Evolutionary conservation across 2,113 vertebrate species (phyloP).

Genomic region (Ascaphus truei): DNA sequence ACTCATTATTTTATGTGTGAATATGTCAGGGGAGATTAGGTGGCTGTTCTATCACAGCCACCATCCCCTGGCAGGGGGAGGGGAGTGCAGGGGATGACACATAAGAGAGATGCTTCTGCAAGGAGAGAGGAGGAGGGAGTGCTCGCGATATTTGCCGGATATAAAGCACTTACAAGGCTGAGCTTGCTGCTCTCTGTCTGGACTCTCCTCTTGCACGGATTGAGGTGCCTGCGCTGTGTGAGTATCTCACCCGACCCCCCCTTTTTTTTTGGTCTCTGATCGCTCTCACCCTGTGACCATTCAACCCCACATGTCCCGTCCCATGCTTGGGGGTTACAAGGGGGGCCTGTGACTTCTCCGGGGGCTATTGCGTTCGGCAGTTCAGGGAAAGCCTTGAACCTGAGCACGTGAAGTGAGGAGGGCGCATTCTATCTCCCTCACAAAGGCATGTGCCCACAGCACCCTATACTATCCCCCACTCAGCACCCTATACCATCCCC

Average conservation of each 20-base stretch:
- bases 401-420: too few species aligned
- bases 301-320: not conserved
- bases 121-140: not conserved
- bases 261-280: too few species aligned
- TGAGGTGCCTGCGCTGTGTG: not conserved
- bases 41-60: too few species aligned
- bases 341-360: not conserved
- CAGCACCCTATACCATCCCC: too few species aligned
- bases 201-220: not conserved
- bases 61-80: not conserved
- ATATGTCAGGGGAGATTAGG: too few species aligned
- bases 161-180: not conserved
- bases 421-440: too few species aligned
- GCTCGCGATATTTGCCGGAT: not conserved
- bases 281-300: not conserved
- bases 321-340: not conserved
- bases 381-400: too few species aligned
- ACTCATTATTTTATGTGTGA: too few species aligned
- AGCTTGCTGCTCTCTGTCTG: too few species aligned
- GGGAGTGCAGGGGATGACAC: not conserved
- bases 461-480: too few species aligned
- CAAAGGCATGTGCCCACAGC: too few species aligned
- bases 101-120: not conserved
- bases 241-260: not conserved
- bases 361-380: too few species aligned